A percentile compares a stretch with the other conserved stretches of the same genome.
Conservation (phyloP, 2,888 invertebrate species). For the Drosophila stalkeri region DNA sequence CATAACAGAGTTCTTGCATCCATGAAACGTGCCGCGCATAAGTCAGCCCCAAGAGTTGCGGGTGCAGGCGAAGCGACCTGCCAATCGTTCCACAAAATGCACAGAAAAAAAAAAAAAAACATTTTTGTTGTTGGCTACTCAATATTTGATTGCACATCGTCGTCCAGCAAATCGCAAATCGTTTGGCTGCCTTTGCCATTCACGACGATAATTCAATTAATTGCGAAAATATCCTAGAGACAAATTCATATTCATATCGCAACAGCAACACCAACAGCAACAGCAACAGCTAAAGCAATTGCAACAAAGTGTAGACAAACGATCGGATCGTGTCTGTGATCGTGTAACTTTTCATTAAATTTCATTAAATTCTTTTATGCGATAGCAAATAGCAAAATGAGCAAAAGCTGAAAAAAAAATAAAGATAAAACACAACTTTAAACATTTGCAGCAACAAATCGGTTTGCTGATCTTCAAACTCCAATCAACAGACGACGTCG, state of each 20-base stretch:
- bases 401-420: constrained; percentile 7
- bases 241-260: constrained; percentile 73
- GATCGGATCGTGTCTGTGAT: constrained; percentile 67
- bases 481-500: constrained; percentile 24
- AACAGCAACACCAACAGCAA: constrained; percentile 25
- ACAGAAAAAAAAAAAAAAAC: constrained; percentile 7
- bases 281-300: constrained; percentile 27
- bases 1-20: constrained; percentile 57
- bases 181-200: constrained; percentile 62
- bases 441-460: constrained; percentile 50
- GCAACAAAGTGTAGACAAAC: constrained; percentile 65
- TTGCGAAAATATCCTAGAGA: constrained; percentile 81
- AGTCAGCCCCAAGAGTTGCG: constrained; percentile 28
- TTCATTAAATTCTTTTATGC: constrained; percentile 81
- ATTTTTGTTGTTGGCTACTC: constrained; percentile 38
- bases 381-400: constrained; percentile 63
- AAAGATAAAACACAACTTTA: constrained; percentile 27
- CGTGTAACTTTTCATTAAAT: constrained; percentile 80
- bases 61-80: constrained; percentile 49
- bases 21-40: constrained; percentile 62
- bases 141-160: constrained; percentile 67
- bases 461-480: constrained; percentile 44
- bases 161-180: constrained; percentile 37
- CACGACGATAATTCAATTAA: constrained; percentile 82
- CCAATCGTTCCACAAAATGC: constrained; percentile 50